Percentiles rank a stretch among this genome's conserved stretches.
Conservation (phyloP, 2,888 invertebrate genomes). For the Lacanobia wlatinum region DNA sequence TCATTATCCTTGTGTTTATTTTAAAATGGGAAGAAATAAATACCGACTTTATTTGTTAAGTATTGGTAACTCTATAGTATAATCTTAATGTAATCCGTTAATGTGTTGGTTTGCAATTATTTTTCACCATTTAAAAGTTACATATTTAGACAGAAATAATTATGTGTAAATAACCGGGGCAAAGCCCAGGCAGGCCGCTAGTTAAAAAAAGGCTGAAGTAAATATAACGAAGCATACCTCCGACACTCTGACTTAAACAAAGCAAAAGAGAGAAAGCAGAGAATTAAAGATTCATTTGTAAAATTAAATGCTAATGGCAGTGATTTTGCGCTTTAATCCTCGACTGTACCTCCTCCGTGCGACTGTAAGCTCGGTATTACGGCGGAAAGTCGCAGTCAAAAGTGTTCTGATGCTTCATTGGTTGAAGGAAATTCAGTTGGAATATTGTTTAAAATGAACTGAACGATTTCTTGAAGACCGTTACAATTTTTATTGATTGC, state of each 20-base stretch:
- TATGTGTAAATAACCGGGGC: not conserved
- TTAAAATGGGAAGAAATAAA: too few relatives aligned
- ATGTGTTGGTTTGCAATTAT: too few relatives aligned
- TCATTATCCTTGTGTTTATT: too few relatives aligned
- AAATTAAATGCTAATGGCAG: slow-evolving; percentile 88
- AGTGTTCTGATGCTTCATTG: slow-evolving; percentile 51
- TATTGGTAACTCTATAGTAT: too few relatives aligned
- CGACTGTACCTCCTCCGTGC: slow-evolving; percentile 77
- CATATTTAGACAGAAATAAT: not conserved
- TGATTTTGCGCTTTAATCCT: slow-evolving; percentile 85
- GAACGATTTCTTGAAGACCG: too few relatives aligned
- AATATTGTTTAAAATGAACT: not conserved
- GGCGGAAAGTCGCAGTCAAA: slow-evolving; percentile 73
- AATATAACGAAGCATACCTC: not conserved
- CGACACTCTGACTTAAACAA: slow-evolving; percentile 30
- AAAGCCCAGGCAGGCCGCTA: not conserved
- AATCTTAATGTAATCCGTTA: too few relatives aligned
- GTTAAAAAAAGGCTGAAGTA: not conserved
- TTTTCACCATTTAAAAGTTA: not conserved
- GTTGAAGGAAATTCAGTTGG: not conserved
- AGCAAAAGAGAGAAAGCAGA: slow-evolving; percentile 74
- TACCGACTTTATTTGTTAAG: too few relatives aligned
- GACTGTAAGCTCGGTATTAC: slow-evolving; percentile 77
- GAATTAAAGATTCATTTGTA: slow-evolving; percentile 88
- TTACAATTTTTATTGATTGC: too few relatives aligned